Evolutionary conservation across 2,797 vertebrate genomes (phyloP).

Genomic region (Siniperca obscura): DNA sequence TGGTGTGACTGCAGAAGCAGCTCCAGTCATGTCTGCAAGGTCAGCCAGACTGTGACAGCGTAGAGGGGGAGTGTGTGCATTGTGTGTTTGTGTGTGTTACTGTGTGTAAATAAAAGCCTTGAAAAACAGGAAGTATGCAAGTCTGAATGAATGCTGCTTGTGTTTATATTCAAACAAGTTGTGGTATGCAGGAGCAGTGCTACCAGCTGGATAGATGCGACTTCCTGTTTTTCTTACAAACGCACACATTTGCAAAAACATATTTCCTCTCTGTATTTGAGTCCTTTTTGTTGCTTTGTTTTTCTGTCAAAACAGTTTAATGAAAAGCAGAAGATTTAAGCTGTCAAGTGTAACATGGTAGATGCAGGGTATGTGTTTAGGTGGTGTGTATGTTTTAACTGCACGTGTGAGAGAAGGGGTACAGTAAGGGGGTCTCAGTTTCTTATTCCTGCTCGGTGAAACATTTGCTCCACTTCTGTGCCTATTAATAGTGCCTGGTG

Average conservation of each 20-base stretch:
- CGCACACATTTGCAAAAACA: not conserved
- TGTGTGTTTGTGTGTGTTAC: constrained; percentile 9
- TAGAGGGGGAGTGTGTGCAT: constrained; percentile 1
- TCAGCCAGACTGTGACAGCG: constrained; percentile 37
- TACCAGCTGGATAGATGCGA: not conserved
- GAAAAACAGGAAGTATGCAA: constrained; percentile 55
- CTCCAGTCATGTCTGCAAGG: constrained; percentile 50
- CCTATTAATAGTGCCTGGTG: constrained; percentile 62
- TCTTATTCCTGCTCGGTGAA: constrained; percentile 26
- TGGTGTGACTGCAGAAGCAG: constrained; percentile 1
- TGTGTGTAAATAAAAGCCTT: not conserved
- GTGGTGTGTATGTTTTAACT: not conserved
- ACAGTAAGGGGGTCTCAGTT: constrained; percentile 26
- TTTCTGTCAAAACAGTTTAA: not conserved
- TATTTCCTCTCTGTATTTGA: not conserved
- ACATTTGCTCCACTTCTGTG: constrained; percentile 49
- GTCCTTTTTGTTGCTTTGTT: not conserved
- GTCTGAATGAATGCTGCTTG: constrained; percentile 26
- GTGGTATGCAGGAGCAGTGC: not conserved
- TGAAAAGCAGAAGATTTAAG: not conserved
- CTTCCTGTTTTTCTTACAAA: constrained; percentile 43
- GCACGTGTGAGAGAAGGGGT: constrained; percentile 12
- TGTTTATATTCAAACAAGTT: constrained; percentile 62
- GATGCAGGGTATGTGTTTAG: not conserved
- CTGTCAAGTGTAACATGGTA: too few species aligned